Evolutionary conservation across 2,113 vertebrate genomes (phyloP), one percentile per base, ranked within the genome.

Genomic region (Sardina pilchardus): DNA sequence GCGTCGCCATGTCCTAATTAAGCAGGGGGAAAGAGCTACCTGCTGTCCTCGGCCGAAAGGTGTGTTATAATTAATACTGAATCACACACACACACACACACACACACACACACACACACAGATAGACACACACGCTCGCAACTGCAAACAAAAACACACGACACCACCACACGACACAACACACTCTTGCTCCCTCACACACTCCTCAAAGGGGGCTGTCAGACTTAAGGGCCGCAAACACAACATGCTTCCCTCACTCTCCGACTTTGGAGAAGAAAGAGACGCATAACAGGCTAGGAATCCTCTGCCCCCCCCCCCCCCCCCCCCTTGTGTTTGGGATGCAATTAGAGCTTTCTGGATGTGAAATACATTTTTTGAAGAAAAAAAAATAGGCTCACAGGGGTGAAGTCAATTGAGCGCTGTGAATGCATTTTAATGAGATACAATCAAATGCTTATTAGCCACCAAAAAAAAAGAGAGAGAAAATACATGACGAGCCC

Each of bases 361-460:
- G 71, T 78, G 30, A 34, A n/a, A n/a, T n/a, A n/a, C n/a, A n/a
- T n/a, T n/a, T n/a, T n/a, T n/a, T n/a, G n/a, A n/a, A n/a, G n/a
- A n/a, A n/a, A n/a, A 78, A 78, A 78, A 78, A 42, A 78, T 34
- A 39, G 71, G 39, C 71, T 78, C 71, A 36, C 30, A 14, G 34
- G 30, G 4, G 71, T 78, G 30, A 78, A 78, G 71, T 78, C 71
- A 36, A 78, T 36, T 30, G 71, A 36, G 71, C 71, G 2, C 26
- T 34, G 30, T 78, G 71, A 34, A 78, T 36, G 71, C 71, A 78
- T 36, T 78, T 78, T 78, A 78, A 78, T 78, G 10, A 78, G 71
- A 36, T 36, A 5, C 39, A 78, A 78, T 78, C 71, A 78, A 78
- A 78, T 36, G 71, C 71, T 78, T 78, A 78, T 78, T 78, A 78